Evolutionary conservation across 1,140 invertebrate genomes (phyloP), one percentile per base, ranked within the genome.

Genomic region (Patella vulgata): DNA sequence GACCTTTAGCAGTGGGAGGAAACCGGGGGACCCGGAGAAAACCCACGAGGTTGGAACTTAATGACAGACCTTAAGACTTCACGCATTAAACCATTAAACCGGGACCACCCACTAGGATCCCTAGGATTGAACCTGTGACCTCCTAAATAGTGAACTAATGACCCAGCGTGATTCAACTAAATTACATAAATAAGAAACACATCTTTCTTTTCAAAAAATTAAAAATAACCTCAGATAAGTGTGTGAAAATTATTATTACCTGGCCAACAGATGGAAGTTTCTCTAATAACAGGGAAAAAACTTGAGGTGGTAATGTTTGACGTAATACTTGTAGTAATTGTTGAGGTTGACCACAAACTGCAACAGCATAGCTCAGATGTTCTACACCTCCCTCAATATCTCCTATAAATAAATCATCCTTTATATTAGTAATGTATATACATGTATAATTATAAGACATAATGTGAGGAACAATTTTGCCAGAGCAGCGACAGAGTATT

Each of bases 281-380:
- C 77, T 95, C 89, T 51, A 97, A 85, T 12, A 97, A 87, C 72
- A 95, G 84, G 63, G 93, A 90, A 88, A 97, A 98, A 74, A 96
- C 91, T 79, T 93, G 91, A 33, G 94, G 92, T 62, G 96, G 94
- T 77, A 98, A 87, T 54, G 95, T 96, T 84, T 96, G 93, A 83
- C 96, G 93, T n/a, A 98, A 86, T 55, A 95, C 90, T 84, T 94
- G 90, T n/a, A 99, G 86, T 14, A 98, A 85, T 77, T 97, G 93
- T 70, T 94, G 90, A 0, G 95, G 94, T 80, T 98, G 95, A 23
- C 94, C 93, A 83, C 96, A 98, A 2, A 98, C 92, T n/a, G 94
- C 92, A 27, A 98, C 91, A 23, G 96, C 96, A 83, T 95, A 95
- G 28, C 92, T 91, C 61, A 99, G 88, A 85, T 98, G 96, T 80